Percentiles rank a stretch among this genome's conserved stretches.
These are phyloP conservation scores for Macquaria australasica DNA, from an alignment of 2,113 vertebrate genomes.

Conservation along the genomic window DNA sequence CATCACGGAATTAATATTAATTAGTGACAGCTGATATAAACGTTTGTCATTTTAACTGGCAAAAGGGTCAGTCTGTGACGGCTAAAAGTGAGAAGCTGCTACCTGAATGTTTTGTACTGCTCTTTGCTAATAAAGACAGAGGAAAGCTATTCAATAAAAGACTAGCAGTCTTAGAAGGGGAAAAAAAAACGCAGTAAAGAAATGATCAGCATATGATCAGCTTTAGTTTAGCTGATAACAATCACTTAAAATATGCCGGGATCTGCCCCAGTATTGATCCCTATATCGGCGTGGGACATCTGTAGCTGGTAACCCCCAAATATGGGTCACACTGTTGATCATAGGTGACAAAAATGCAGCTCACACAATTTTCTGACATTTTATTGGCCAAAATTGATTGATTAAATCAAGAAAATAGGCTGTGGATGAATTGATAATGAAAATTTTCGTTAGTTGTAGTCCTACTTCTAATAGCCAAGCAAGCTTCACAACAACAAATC, in stretches of 20 bases:
- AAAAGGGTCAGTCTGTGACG: too few relatives aligned
- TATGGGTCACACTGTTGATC: neutral
- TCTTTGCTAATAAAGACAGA: too few relatives aligned
- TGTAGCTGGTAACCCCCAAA: neutral
- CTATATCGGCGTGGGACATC: neutral
- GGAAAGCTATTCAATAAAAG: too few relatives aligned
- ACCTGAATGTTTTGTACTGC: too few relatives aligned
- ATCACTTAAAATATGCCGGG: neutral
- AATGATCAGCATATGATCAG: neutral
- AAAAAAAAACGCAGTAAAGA: neutral
- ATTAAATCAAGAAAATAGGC: neutral
- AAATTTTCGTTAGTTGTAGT: neutral
- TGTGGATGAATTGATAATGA: neutral
- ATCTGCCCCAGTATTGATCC: neutral
- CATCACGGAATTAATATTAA: neutral
- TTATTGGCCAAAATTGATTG: neutral
- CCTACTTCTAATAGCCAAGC: neutral
- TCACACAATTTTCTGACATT: neutral
- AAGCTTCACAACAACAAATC: slow-evolving; percentile 5
- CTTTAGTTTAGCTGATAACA: neutral
- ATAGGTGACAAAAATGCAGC: too few relatives aligned
- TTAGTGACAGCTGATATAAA: too few relatives aligned
- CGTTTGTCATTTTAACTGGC: too few relatives aligned
- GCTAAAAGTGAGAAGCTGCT: too few relatives aligned
- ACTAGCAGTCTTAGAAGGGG: too few relatives aligned